Evolutionary conservation across 2,888 invertebrate genomes (phyloP).

Genomic region (Apamea anceps): DNA sequence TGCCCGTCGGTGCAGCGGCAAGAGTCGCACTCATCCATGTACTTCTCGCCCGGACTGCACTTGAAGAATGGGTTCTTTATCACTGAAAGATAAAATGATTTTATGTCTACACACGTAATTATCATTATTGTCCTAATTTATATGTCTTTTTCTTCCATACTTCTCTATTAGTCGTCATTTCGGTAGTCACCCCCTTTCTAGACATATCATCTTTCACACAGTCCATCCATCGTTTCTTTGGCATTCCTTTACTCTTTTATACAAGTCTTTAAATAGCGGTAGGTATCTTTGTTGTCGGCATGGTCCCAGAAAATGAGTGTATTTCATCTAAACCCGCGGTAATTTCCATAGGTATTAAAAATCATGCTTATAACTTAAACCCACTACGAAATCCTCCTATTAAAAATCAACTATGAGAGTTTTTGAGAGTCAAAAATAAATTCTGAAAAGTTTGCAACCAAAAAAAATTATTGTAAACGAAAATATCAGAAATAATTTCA

Average conservation of each 20-base stretch:
- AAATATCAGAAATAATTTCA: neutral
- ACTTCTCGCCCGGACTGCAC: conserved; percentile 88
- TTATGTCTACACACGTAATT: neutral
- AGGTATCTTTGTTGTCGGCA: neutral
- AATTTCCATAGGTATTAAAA: neutral
- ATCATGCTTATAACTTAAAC: neutral
- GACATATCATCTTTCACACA: neutral
- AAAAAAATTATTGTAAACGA: neutral
- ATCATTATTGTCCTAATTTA: neutral
- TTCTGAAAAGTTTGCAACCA: neutral
- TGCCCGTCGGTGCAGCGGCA: conserved; percentile 87
- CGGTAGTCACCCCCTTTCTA: neutral
- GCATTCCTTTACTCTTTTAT: neutral
- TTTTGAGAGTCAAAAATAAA: neutral
- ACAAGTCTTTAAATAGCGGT: too few species aligned
- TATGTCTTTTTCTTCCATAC: too few species aligned
- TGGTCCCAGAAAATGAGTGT: neutral
- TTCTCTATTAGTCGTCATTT: too few species aligned
- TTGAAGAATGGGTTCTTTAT: conserved; percentile 89
- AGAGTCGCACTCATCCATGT: conserved; percentile 89
- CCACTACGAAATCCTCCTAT: neutral
- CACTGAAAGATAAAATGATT: conserved; percentile 70
- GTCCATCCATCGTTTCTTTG: neutral
- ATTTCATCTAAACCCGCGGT: neutral
- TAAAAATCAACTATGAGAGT: neutral